Conservation (phyloP, 2,888 invertebrate species). For the Neoaliturus tenellus region DNA sequence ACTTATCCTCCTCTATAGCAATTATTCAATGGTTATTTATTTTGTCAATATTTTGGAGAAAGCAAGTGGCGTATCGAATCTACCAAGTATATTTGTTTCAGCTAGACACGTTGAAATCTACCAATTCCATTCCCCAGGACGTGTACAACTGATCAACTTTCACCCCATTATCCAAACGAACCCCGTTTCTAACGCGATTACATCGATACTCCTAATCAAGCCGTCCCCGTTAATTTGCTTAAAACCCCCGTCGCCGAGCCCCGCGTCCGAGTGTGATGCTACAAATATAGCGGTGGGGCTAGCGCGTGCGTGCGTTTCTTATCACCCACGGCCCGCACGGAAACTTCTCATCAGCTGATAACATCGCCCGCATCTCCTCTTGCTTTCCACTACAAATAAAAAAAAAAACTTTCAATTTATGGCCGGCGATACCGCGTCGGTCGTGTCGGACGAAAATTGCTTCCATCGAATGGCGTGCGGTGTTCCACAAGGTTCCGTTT, state of each 20-base stretch:
- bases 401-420: conserved; percentile 39
- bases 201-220: conserved; percentile 24
- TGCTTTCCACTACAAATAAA: neutral
- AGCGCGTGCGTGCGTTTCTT: conserved; percentile 19
- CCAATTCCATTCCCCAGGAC: too few relatives aligned
- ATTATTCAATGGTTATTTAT: too few relatives aligned
- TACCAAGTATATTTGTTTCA: too few relatives aligned
- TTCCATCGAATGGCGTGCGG: neutral
- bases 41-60: too few relatives aligned
- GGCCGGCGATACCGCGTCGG: conserved; percentile 4
- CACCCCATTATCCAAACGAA: neutral
- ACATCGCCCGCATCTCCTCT: neutral
- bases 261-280: neutral
- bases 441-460: conserved; percentile 15
- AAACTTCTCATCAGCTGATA: conserved; percentile 31
- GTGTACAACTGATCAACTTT: too few relatives aligned
- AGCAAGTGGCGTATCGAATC: too few relatives aligned
- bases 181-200: neutral
- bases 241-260: neutral
- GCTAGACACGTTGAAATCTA: too few relatives aligned
- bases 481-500: neutral
- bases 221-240: neutral
- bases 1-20: too few relatives aligned
- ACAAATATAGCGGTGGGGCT: neutral
- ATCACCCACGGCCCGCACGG: neutral